Conservation (phyloP, 1,140 invertebrate species). For the Anagrus nilaparvatae region DNA sequence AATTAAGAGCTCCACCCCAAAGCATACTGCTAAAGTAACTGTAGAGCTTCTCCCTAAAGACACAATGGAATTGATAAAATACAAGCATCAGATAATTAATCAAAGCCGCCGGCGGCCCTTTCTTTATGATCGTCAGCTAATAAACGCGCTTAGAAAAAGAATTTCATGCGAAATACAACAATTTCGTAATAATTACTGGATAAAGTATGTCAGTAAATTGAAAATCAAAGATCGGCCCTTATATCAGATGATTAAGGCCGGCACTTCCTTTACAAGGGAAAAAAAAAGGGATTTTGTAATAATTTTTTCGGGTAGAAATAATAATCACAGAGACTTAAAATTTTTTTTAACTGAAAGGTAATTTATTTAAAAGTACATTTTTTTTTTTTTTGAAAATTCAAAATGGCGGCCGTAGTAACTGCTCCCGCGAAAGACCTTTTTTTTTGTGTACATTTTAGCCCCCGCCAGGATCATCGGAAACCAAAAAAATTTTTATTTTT, state of each 20-base stretch:
- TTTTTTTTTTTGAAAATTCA: too few relatives aligned
- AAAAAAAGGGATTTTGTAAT: too few relatives aligned
- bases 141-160: neutral
- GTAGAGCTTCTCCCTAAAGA: neutral
- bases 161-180: conserved; percentile 1
- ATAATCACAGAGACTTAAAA: too few relatives aligned
- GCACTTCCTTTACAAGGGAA: too few relatives aligned
- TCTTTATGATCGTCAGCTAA: neutral
- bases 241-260: conserved; percentile 7
- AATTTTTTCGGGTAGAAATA: too few relatives aligned
- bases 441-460: too few relatives aligned
- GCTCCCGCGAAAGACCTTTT: too few relatives aligned
- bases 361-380: too few relatives aligned
- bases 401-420: too few relatives aligned
- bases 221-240: conserved; percentile 8
- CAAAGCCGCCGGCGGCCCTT: neutral
- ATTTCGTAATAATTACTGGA: neutral
- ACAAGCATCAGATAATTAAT: neutral
- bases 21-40: neutral
- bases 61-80: neutral
- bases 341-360: too few relatives aligned
- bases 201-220: neutral
- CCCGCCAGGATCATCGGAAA: too few relatives aligned
- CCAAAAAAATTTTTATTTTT: too few relatives aligned
- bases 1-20: conserved; percentile 2